These are phyloP conservation scores for Nibea coibor DNA, from an alignment of 2,113 vertebrate genomes.

Conservation along the genomic window DNA sequence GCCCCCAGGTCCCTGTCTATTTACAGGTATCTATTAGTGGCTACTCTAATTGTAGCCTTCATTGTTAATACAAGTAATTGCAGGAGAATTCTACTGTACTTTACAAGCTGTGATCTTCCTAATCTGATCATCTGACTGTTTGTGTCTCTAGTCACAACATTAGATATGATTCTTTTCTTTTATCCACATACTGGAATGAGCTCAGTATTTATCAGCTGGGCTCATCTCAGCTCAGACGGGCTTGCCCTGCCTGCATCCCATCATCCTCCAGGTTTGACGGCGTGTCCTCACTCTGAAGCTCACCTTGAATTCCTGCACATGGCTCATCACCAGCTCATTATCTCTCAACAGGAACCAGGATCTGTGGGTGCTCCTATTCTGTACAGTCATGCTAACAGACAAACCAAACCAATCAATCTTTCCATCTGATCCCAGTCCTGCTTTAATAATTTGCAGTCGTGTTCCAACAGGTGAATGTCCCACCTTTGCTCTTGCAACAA, in stretches of 20 bases:
- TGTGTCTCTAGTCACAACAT: too few species aligned
- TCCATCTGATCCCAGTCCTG: conserved; percentile 1
- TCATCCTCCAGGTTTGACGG: not conserved
- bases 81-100: too few species aligned
- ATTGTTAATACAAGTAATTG: too few species aligned
- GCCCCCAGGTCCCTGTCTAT: too few species aligned
- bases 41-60: too few species aligned
- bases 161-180: too few species aligned
- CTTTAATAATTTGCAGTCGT: conserved; percentile 2
- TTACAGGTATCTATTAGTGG: too few species aligned
- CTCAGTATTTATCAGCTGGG: not conserved
- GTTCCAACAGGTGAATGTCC: conserved; percentile 34
- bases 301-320: not conserved
- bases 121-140: too few species aligned
- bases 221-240: not conserved
- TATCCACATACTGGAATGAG: too few species aligned
- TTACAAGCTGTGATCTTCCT: too few species aligned
- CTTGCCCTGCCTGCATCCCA: not conserved
- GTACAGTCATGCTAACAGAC: not conserved
- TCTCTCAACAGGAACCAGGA: not conserved
- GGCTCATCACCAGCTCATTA: not conserved
- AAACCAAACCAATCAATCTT: not conserved
- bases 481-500: conserved; percentile 1
- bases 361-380: not conserved
- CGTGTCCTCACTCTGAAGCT: not conserved